Evolutionary conservation across 1,140 invertebrate species (phyloP), one percentile per base, ranked within the genome.

Genomic region (Drosophila kanapiae): DNA sequence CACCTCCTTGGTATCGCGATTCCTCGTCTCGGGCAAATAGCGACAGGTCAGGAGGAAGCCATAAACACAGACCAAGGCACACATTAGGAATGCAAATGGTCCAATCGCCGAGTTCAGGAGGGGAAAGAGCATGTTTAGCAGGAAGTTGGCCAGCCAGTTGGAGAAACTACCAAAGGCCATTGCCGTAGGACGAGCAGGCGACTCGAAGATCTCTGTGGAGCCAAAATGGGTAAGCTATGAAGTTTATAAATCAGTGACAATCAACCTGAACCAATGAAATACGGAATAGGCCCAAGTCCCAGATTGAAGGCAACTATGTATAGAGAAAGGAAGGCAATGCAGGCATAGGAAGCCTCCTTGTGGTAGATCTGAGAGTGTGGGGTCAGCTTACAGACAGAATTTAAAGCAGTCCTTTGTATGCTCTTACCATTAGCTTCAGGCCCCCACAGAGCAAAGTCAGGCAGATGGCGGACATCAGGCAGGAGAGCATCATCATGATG

Each of bases 81-180:
- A 97, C 27, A 96, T 87, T 3, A 96, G 91, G 84, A 97, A 97
- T 1, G 95, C 95, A 63, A 94, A 95, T 6, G 95, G 81, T 6
- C 95, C 95, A 8, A 96, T 94, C n/a, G 78, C n/a, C 9, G 77
- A 79, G 63, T 95, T 94, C 58, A 97, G 80, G 2, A 93, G 87
- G 23, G 95, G 96, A 93, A 98, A 97, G 14, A 94, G 92, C 93
- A 97, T 95, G 23, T 95, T 96, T 35, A 98, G 95, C 3, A 97
- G 69, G 86, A 98, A 97, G 92, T 98, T 98, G 10, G 95, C 96
- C 4, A 94, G 94, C 97, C 97, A 98, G 93, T 98, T 98, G 42
- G 95, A 95, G 65, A 98, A 94, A 59, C 97, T 97, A 4, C 97
- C 97, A 53, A 98, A 93, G 53, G 97, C 95, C 95, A 98, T 98